Evolutionary conservation across 2,888 invertebrate species (phyloP).

Genomic region (Sycophila texana): DNA sequence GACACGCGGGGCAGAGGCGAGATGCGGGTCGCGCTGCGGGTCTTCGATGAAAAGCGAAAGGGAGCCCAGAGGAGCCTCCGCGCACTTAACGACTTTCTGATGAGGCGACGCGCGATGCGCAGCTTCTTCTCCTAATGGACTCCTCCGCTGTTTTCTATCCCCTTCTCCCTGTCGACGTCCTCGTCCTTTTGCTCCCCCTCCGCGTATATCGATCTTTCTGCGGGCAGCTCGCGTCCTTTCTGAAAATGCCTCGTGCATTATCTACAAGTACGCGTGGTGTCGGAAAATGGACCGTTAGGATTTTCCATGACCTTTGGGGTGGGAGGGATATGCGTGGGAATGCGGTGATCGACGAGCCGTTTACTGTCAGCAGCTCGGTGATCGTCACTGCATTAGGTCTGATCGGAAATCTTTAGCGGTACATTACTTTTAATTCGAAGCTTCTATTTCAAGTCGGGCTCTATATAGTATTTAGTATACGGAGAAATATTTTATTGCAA

Average conservation of each 20-base stretch:
- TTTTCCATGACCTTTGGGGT: constrained; percentile 2
- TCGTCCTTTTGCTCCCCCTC: constrained; percentile 42
- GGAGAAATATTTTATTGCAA: too few species aligned
- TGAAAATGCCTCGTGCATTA: constrained; percentile 40
- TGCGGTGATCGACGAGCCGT: too few species aligned
- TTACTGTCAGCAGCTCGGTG: too few species aligned
- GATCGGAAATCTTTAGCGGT: too few species aligned
- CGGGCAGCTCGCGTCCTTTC: constrained; percentile 9
- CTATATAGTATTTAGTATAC: too few species aligned
- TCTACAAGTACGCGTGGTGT: constrained; percentile 7
- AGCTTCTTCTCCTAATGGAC: constrained; percentile 69
- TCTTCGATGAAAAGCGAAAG: not conserved
- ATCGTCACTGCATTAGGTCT: too few species aligned
- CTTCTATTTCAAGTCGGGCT: too few species aligned
- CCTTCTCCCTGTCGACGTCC: not conserved
- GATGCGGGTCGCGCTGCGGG: constrained; percentile 11
- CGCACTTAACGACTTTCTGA: constrained; percentile 73
- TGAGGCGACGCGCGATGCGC: constrained; percentile 69
- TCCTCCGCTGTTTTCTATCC: constrained; percentile 59
- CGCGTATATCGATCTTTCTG: constrained; percentile 24
- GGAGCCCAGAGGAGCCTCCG: constrained; percentile 58
- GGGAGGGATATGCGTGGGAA: not conserved
- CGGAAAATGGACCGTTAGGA: constrained; percentile 14
- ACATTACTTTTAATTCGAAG: too few species aligned
- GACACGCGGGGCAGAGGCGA: not conserved